Percentiles rank a stretch among this genome's conserved stretches.
These are phyloP conservation scores for Scaptomyza graminum DNA, from an alignment of 1,140 invertebrate species.

Conservation along the genomic window DNA sequence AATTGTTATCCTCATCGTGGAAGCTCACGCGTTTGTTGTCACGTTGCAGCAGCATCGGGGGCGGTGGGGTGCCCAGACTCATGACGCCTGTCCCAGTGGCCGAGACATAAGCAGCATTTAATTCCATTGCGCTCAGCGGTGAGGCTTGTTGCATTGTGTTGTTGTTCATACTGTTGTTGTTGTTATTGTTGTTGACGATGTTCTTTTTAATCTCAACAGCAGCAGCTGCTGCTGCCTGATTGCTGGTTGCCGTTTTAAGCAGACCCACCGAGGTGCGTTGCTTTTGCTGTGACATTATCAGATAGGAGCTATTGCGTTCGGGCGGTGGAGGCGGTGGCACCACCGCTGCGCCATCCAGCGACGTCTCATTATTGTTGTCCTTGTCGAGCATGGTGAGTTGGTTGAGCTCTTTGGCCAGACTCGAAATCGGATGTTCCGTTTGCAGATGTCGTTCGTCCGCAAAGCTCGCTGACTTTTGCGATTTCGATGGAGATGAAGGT, in stretches of 20 bases:
- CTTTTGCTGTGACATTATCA: conserved; percentile 89
- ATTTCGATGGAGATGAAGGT: conserved; percentile 82
- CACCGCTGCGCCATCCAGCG: conserved; percentile 49
- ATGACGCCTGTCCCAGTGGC: conserved; percentile 60
- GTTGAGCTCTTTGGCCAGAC: conserved; percentile 69
- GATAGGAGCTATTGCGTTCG: conserved; percentile 91
- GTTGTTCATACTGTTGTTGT: conserved; percentile 54
- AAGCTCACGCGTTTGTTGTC: conserved; percentile 89
- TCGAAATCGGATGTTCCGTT: conserved; percentile 79
- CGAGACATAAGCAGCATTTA: conserved; percentile 73
- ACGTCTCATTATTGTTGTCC: conserved; percentile 62
- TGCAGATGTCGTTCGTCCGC: conserved; percentile 80
- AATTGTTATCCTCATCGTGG: conserved; percentile 88
- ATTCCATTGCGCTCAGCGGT: conserved; percentile 71
- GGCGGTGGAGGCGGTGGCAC: conserved; percentile 88
- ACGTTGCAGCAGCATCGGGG: conserved; percentile 55
- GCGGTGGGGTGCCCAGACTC: conserved; percentile 49
- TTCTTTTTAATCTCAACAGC: conserved; percentile 65
- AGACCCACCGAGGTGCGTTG: conserved; percentile 66
- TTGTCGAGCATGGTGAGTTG: conserved; percentile 66
- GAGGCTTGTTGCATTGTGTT: conserved; percentile 60
- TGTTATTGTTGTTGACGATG: conserved; percentile 52
- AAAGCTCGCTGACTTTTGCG: conserved; percentile 82
- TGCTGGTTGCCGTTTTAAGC: conserved; percentile 72
- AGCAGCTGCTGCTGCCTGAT: conserved; percentile 61